A percentile compares a stretch with the other conserved stretches of the same genome.
Evolutionary conservation across 2,113 vertebrate species (phyloP).

Genomic region (Ivindomyrus marchei): DNA sequence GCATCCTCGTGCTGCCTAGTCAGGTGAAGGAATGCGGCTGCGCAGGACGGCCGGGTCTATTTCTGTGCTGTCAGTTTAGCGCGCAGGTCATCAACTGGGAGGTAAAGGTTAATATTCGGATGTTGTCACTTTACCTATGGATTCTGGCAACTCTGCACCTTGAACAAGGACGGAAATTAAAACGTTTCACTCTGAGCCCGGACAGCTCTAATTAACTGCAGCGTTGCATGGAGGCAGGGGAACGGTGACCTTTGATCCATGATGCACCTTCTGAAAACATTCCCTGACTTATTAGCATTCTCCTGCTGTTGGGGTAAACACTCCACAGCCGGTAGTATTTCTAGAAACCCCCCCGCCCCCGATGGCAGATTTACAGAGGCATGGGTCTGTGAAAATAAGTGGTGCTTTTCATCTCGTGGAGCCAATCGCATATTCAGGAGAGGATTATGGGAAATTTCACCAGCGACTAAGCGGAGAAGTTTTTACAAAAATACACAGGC

Average conservation of each 20-base stretch:
- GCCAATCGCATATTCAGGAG: not conserved
- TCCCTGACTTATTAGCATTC: conserved; percentile 12
- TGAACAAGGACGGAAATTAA: not conserved
- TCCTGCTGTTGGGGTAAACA: not conserved
- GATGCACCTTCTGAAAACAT: not conserved
- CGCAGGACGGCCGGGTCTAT: not conserved
- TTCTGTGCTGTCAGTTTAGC: not conserved
- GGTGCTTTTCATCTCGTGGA: not conserved
- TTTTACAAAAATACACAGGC: not conserved
- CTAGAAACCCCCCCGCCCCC: not conserved
- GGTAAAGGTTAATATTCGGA: not conserved
- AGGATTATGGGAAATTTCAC: conserved; percentile 5
- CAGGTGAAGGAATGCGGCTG: not conserved
- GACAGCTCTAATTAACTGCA: not conserved
- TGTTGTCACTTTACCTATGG: not conserved
- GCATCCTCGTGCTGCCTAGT: not conserved
- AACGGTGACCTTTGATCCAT: not conserved
- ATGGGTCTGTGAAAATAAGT: not conserved
- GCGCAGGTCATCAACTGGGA: not conserved
- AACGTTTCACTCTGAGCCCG: not conserved
- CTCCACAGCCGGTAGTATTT: not conserved
- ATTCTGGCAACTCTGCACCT: not conserved
- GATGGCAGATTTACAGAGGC: not conserved
- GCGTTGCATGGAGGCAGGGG: not conserved
- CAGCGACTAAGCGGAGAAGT: not conserved